Evolutionary conservation across 53 echinoderm and acorn worm genomes (phyloP).

Genomic region (Crossaster papposus): DNA sequence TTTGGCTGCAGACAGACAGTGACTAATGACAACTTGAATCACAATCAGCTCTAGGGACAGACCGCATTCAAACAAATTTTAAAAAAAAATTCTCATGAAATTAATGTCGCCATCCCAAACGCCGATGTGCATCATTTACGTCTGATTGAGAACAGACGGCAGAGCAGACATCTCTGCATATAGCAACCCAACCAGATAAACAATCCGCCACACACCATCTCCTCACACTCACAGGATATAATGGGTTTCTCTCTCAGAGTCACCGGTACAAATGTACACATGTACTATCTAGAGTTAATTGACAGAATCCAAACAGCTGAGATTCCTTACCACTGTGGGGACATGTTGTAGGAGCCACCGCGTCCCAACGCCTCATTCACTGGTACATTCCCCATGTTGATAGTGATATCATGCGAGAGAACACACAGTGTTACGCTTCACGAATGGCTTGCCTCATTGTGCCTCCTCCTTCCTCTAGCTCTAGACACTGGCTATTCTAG

Average conservation of each 20-base stretch:
- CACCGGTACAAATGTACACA: neutral
- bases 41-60: neutral
- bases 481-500: neutral
- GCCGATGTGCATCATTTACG: neutral
- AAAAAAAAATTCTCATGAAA: neutral
- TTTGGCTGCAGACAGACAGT: too few species aligned
- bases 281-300: neutral
- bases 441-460: neutral
- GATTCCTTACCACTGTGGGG: conserved; percentile 55
- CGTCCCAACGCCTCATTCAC: conserved; percentile 61
- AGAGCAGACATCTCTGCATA: conserved; percentile 1
- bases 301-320: neutral
- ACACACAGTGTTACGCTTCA: neutral
- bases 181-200: conserved; percentile 3
- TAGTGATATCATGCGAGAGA: neutral
- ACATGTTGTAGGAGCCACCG: conserved; percentile 65
- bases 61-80: neutral
- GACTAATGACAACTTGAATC: too few species aligned
- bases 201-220: neutral
- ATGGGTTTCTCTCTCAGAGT: neutral
- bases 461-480: conserved; percentile 4
- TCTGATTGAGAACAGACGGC: neutral
- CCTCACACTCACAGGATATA: neutral
- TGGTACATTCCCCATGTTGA: conserved; percentile 57
- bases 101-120: neutral